Percentiles rank a stretch among this genome's conserved stretches.
Evolutionary conservation across 2,113 vertebrate species (phyloP).

Genomic region (Triplophysa rosa): DNA sequence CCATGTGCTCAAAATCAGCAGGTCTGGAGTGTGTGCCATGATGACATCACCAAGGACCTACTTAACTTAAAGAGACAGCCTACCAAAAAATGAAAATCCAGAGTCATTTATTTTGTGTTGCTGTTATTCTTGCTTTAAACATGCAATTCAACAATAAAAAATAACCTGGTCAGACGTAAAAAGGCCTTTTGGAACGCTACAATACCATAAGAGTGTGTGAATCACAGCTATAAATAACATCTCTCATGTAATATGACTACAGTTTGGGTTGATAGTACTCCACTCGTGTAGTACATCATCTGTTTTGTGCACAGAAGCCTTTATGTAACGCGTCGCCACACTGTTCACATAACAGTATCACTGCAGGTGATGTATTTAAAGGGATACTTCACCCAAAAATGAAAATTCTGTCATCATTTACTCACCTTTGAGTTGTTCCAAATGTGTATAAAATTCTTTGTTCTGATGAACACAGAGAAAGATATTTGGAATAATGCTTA

Average conservation of each 20-base stretch:
- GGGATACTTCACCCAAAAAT: too few species aligned
- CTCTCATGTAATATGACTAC: not conserved
- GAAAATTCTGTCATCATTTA: too few species aligned
- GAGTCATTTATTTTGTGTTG: not conserved
- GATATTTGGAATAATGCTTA: too few species aligned
- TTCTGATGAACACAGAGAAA: too few species aligned
- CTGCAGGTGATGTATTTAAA: not conserved
- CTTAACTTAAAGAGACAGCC: too few species aligned
- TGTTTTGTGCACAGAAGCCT: not conserved
- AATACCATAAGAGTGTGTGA: not conserved
- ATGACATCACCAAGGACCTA: not conserved
- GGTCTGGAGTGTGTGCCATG: not conserved
- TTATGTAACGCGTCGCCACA: not conserved
- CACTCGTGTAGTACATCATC: not conserved
- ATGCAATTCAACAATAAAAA: not conserved
- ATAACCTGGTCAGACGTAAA: too few species aligned
- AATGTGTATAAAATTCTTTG: too few species aligned
- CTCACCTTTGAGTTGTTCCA: too few species aligned
- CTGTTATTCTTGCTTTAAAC: not conserved
- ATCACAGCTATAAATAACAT: not conserved
- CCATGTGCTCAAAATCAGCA: not conserved
- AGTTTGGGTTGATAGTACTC: not conserved
- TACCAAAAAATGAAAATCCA: too few species aligned
- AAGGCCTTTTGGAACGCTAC: too few species aligned
- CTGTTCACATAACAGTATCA: not conserved